Base-by-base conservation (phyloP, 1,140 invertebrate species). In the Cheumatopsyche charites region DNA sequence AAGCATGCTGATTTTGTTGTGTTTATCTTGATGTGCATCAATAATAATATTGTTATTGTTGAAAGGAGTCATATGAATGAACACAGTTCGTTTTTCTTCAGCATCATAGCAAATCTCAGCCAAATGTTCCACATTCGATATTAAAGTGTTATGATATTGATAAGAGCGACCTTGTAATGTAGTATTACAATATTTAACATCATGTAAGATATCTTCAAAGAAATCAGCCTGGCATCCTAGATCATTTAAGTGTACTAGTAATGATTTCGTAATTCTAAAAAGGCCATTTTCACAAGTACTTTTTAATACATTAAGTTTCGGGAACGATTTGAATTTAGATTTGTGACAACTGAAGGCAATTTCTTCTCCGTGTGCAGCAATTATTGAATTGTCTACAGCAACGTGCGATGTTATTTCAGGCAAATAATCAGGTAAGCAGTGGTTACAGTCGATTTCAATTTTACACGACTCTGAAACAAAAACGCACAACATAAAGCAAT, bases 351-450 rank as follows among this genome's bases (percentile, higher is more conserved):
- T 77, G 65, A 84, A 76, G 67, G 36, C 26, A 62, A 82, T 61
- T 77, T 79, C 78, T 62, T 79, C 82, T 43, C 81, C 82, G 21
- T 73, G 29, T n/a, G 67, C 23, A 47, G 76, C 73, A 1, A 2
- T 25, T 29, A 83, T 63, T 21, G 65, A 17, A 55, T 79, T 78
- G 62, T 76, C 67, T 61, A 25, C 52, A 7, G 79, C 79, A 55
- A 77, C 75, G 74, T 81, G 81, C 12, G 82, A 81, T 74, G 77
- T 78, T 76, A 84, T 79, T 74, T 80, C 75, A 63, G 83, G 82
- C 79, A 82, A 80, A 78, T 82, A 76, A 47, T 82, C 82, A 19
- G 82, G 82, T 25, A 82, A 25, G 74, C 82, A 84, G 67, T 83
- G 80, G 55, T 74, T 68, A 66, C 83, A 84, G 17, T 77, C 70